Conservation (phyloP, 2,888 invertebrate species). For the Drosophila peninsularis region DNA sequence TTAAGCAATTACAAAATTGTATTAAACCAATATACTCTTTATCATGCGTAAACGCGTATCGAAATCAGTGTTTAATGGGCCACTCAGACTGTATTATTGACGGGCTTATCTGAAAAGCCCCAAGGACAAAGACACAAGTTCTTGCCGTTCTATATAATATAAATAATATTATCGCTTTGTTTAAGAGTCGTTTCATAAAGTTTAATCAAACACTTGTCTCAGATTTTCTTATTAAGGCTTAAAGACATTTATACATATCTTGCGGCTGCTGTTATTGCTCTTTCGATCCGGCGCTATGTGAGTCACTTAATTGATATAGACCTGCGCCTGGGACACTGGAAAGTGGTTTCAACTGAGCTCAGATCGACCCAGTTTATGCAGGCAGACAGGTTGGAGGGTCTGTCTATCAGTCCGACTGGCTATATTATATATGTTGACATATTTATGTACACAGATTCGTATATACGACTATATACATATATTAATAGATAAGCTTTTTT, state of each 20-base stretch:
- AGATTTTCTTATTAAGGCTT: constrained; percentile 8
- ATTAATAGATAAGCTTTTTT: constrained; percentile 43
- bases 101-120: constrained; percentile 8
- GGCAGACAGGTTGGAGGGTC: constrained; percentile 58
- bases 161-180: constrained; percentile 6
- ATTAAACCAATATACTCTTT: not conserved
- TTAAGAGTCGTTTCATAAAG: constrained; percentile 26
- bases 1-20: not conserved
- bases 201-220: constrained; percentile 28
- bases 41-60: not conserved
- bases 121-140: constrained; percentile 22
- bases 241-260: constrained; percentile 12
- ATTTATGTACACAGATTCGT: constrained; percentile 12
- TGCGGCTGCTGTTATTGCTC: constrained; percentile 4
- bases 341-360: constrained; percentile 21
- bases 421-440: constrained; percentile 14
- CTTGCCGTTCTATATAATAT: constrained; percentile 13
- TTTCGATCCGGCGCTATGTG: constrained; percentile 27
- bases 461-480: not conserved
- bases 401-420: constrained; percentile 26
- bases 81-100: constrained; percentile 15
- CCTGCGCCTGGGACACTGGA: constrained; percentile 9
- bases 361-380: constrained; percentile 59
- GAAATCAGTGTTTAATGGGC: constrained; percentile 15
- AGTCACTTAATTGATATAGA: constrained; percentile 38